Percentiles rank a stretch among this genome's conserved stretches.
These are phyloP conservation scores for Aphelocoma californica DNA, from an alignment of 2,797 vertebrate species.

Conservation along the genomic window DNA sequence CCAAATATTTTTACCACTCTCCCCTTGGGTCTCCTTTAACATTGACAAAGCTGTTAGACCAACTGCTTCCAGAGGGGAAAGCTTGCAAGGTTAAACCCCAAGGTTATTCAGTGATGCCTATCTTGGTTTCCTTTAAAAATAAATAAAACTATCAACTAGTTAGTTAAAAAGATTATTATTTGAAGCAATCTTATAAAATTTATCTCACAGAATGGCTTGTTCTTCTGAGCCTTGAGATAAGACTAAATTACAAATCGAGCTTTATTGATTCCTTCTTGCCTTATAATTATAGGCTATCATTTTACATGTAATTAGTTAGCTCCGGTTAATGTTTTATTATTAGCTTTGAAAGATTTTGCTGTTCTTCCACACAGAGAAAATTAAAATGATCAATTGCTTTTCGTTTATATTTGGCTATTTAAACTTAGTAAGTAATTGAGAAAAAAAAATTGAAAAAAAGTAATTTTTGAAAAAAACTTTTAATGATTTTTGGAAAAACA, in stretches of 20 bases:
- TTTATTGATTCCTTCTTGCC: background rate
- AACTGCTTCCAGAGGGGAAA: background rate
- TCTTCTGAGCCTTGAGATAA: background rate
- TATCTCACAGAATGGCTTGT: background rate
- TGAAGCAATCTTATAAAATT: background rate
- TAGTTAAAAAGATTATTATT: background rate
- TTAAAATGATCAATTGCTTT: background rate
- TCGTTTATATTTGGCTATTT: background rate
- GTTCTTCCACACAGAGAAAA: background rate
- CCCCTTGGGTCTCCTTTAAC: background rate
- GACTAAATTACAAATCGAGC: background rate
- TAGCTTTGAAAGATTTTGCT: background rate
- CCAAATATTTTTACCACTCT: background rate
- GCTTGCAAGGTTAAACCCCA: background rate
- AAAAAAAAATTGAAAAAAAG: background rate
- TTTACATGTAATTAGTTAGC: background rate
- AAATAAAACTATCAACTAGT: background rate
- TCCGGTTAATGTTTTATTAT: slow-evolving; percentile 8
- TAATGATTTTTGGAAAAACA: background rate
- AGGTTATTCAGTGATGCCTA: background rate
- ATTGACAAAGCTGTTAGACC: background rate
- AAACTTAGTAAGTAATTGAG: background rate
- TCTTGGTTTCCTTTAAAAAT: background rate
- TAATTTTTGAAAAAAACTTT: background rate
- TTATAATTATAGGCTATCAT: background rate